Percentiles rank a stretch among this genome's conserved stretches.
phyloP scores from a whole-genome alignment of 1,140 invertebrate genomes.

The Drosophila insularis region DNA sequence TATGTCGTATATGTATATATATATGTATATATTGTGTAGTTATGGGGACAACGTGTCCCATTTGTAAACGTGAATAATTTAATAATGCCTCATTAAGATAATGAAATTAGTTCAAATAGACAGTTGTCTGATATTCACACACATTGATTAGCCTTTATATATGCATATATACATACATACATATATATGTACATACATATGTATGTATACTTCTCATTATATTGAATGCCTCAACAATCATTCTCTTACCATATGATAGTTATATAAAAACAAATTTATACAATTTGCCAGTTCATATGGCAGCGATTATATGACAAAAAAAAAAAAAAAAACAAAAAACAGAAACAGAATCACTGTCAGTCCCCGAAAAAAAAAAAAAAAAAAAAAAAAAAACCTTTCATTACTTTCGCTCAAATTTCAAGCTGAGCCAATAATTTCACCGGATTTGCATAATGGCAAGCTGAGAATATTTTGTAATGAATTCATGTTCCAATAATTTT shows the following conservation, averaged over 20 bases:
- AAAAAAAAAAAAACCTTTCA: not conserved
- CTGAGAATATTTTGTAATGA: not conserved
- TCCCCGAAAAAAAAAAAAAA: too few species aligned
- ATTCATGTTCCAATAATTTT: not conserved
- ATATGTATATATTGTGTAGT: constrained; percentile 19
- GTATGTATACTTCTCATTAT: not conserved
- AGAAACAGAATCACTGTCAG: not conserved
- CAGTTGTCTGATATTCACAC: constrained; percentile 25
- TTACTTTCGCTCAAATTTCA: not conserved
- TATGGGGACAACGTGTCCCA: constrained; percentile 49
- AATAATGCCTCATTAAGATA: constrained; percentile 76
- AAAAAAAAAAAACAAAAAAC: too few species aligned
- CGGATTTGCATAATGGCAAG: constrained; percentile 1
- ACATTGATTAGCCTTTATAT: constrained; percentile 28
- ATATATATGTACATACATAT: not conserved
- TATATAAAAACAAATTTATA: not conserved
- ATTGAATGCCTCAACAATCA: constrained; percentile 11
- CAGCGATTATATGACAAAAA: not conserved
- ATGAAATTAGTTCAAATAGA: constrained; percentile 71
- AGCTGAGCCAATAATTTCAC: not conserved
- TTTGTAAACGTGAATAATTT: constrained; percentile 78
- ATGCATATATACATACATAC: not conserved
- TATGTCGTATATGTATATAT: constrained; percentile 29
- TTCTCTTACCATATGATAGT: constrained; percentile 16
- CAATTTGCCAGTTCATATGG: constrained; percentile 1